phyloP scores from a whole-genome alignment of 2,888 invertebrate species.

The Chorisops tibialis region DNA sequence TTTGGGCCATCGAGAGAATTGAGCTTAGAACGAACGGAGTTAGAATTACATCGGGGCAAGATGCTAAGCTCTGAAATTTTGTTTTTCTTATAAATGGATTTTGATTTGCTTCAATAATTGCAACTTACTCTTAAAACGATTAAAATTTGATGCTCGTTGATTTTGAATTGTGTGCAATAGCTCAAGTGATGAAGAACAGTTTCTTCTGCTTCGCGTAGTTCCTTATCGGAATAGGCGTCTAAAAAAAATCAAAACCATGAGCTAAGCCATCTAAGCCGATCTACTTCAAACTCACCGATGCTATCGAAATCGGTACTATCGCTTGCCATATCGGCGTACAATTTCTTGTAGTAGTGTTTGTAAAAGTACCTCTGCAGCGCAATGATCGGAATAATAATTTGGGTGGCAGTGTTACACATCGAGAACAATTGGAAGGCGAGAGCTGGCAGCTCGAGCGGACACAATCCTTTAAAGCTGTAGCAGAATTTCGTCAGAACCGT shows the following conservation, averaged over 20 bases:
- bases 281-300: constrained; percentile 41
- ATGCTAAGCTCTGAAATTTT: constrained; percentile 53
- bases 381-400: constrained; percentile 52
- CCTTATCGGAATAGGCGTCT: constrained; percentile 53
- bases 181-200: constrained; percentile 60
- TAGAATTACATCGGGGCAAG: constrained; percentile 59
- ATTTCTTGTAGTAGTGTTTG: constrained; percentile 49
- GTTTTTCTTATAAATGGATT: too few species aligned
- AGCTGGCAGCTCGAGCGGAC: constrained; percentile 60
- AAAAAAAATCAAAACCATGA: constrained; percentile 29
- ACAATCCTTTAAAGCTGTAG: constrained; percentile 54
- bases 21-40: constrained; percentile 64
- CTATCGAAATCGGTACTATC: constrained; percentile 49
- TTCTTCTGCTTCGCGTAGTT: constrained; percentile 59
- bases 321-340: constrained; percentile 47
- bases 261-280: background rate
- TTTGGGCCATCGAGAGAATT: constrained; percentile 52
- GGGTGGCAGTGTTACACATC: constrained; percentile 53
- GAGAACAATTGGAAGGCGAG: constrained; percentile 61
- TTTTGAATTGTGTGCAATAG: constrained; percentile 48
- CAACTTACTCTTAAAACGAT: constrained; percentile 41
- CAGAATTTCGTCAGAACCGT: constrained; percentile 58
- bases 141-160: constrained; percentile 46
- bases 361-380: constrained; percentile 56
- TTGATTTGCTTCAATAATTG: background rate